Evolutionary conservation across 2,113 vertebrate genomes (phyloP).

Genomic region (Myotis lucifugus): DNA sequence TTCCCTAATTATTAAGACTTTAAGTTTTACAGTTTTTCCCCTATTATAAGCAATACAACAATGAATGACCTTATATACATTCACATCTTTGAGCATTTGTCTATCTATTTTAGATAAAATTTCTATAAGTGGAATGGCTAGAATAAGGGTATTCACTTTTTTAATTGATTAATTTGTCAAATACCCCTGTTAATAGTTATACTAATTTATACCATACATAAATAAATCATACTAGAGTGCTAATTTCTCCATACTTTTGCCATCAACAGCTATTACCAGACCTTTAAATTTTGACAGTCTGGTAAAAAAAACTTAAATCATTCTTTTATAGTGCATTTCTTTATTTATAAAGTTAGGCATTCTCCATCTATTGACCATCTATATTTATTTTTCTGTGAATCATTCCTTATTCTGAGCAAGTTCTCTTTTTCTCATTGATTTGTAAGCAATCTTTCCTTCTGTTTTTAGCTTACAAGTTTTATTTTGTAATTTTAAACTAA

Average conservation of each 20-base stretch:
- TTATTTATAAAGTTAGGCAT: slow-evolving; percentile 8
- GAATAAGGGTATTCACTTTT: not conserved
- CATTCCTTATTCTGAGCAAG: slow-evolving; percentile 31
- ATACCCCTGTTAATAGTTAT: not conserved
- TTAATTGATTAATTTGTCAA: slow-evolving; percentile 10
- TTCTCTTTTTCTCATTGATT: slow-evolving; percentile 21
- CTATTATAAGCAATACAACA: not conserved
- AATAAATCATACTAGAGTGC: slow-evolving; percentile 17
- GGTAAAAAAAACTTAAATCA: not conserved
- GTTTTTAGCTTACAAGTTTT: not conserved
- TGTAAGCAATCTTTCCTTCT: not conserved
- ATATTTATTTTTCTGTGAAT: slow-evolving; percentile 46
- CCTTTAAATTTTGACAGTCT: not conserved
- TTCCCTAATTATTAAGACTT: not conserved
- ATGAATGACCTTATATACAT: not conserved
- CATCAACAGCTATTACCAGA: not conserved
- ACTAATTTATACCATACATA: not conserved
- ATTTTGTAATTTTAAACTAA: not conserved
- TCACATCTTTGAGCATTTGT: slow-evolving; percentile 9
- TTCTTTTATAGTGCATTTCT: not conserved
- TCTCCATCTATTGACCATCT: slow-evolving; percentile 1
- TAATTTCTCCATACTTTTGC: not conserved
- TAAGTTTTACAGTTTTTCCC: not conserved
- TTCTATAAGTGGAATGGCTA: not conserved
- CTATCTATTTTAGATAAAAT: slow-evolving; percentile 7